A percentile compares a stretch with the other conserved stretches of the same genome.
Conservation (phyloP, 1,140 invertebrate species). For the Drosophila nigromelanica region DNA sequence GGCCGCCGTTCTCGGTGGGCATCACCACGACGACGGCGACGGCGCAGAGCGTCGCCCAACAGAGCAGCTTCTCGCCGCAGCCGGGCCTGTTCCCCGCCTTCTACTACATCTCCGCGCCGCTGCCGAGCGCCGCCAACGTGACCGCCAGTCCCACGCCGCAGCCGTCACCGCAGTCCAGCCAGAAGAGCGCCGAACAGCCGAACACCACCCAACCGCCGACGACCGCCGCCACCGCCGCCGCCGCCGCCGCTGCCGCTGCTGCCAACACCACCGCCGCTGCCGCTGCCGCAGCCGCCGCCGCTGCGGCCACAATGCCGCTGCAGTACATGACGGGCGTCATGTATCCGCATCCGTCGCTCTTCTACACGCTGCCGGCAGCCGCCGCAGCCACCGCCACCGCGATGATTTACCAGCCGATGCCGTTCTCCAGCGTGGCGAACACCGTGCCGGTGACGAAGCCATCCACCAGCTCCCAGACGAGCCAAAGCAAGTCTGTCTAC, state of each 20-base stretch:
- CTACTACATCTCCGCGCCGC: constrained; percentile 86
- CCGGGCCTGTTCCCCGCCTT: constrained; percentile 82
- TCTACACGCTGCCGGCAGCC: constrained; percentile 78
- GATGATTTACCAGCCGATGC: constrained; percentile 80
- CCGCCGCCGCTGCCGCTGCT: constrained; percentile 6
- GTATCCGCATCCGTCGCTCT: constrained; percentile 84
- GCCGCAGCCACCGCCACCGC: constrained; percentile 58
- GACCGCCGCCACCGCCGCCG: background rate
- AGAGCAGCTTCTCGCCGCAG: constrained; percentile 64
- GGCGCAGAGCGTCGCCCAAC: constrained; percentile 63
- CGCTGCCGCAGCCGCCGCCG: constrained; percentile 44
- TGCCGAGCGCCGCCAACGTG: constrained; percentile 22
- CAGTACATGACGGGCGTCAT: constrained; percentile 86
- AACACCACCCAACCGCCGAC: background rate
- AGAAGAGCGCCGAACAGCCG: too few species aligned
- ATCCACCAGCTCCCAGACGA: constrained; percentile 16
- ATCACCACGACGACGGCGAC: constrained; percentile 83
- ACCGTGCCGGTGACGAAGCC: constrained; percentile 56
- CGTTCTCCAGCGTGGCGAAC: constrained; percentile 67
- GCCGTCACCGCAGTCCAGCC: too few species aligned
- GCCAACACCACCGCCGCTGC: constrained; percentile 7
- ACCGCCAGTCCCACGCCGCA: too few species aligned
- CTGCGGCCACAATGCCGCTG: constrained; percentile 61
- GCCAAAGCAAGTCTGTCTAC: constrained; percentile 53
- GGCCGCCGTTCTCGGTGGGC: constrained; percentile 86